Evolutionary conservation across 2,888 invertebrate species (phyloP), one percentile per base, ranked within the genome.

Genomic region (Blastobasis adustella): DNA sequence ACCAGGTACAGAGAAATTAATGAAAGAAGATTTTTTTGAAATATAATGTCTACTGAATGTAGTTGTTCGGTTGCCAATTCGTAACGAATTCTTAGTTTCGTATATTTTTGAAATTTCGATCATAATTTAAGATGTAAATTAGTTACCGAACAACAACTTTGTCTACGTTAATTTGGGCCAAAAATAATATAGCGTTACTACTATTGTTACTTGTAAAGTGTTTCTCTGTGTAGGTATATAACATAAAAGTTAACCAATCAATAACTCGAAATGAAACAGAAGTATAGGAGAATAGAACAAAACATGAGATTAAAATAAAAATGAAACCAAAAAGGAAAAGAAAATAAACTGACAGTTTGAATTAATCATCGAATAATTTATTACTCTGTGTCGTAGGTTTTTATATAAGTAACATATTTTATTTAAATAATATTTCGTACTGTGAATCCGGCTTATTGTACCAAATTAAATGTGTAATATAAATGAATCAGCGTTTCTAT

Each of bases 191-290:
- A 82, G 85, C 86, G 64, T 71, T 59, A 72, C 81, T 81, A 82
- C 81, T 69, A 71, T 67, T 66, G 76, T 79, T 75, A 80, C 69
- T 61, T 88, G 88, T 87, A 73, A 81, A 86, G 88, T 88, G 88
- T 88, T 88, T 85, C 88, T 88, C 88, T 89, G 88, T 88, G 84
- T 85, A 82, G 82, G 85, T 84, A 74, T 73, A 72, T 75, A 84
- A 79, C 71, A 70, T 73, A 74, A 71, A 69, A 66, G 83, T 23
- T 23, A 23, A 23, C 23, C 23, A 80, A 71, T 1, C 23, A 69
- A 73, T 74, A 72, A 69, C n/a, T 76, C 61, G 74, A 76, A 81
- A 64, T 66, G 75, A 65, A 85, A 86, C 76, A 71, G 77, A 85
- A 85, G 79, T 72, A 82, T 72, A 79, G 81, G 82, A 85, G 75